Conservation (phyloP, 2,888 invertebrate genomes). For the Gymnoscelis rufifasciata region DNA sequence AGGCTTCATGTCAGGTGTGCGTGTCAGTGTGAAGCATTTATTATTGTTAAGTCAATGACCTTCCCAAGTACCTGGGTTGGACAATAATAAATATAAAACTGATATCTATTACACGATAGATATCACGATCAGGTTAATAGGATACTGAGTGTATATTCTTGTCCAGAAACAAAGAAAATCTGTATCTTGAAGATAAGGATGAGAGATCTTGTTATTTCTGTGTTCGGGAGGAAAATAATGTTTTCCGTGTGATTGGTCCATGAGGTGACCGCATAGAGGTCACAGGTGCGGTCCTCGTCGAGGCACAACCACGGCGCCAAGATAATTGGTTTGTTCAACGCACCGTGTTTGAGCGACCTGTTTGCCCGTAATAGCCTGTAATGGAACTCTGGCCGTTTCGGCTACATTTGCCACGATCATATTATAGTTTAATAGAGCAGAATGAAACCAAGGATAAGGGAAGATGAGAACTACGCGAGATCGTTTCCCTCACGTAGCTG, state of each 20-base stretch:
- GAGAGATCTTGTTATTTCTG: too few species aligned
- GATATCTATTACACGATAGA: not conserved
- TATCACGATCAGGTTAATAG: not conserved
- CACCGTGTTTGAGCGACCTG: slow-evolving; percentile 26
- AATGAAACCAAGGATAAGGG: not conserved
- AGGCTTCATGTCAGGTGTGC: slow-evolving; percentile 4
- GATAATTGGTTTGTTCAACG: slow-evolving; percentile 32
- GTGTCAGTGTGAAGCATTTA: slow-evolving; percentile 10
- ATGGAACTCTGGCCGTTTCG: slow-evolving; percentile 8
- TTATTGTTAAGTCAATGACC: slow-evolving; percentile 7
- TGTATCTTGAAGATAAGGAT: not conserved
- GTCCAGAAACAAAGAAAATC: too few species aligned
- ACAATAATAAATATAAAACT: not conserved
- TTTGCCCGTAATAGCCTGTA: slow-evolving; percentile 15
- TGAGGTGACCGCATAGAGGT: slow-evolving; percentile 25
- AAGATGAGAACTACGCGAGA: not conserved
- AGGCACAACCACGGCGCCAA: slow-evolving; percentile 14
- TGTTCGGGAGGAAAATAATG: not conserved
- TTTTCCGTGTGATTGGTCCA: not conserved
- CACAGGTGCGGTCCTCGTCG: slow-evolving; percentile 23
- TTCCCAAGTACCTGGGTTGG: not conserved
- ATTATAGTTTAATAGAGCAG: not conserved
- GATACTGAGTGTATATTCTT: too few species aligned
- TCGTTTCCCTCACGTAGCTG: not conserved
- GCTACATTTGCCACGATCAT: slow-evolving; percentile 13